Base-by-base conservation (phyloP, 1,140 invertebrate genomes). In the Dreissena rostriformis region DNA sequence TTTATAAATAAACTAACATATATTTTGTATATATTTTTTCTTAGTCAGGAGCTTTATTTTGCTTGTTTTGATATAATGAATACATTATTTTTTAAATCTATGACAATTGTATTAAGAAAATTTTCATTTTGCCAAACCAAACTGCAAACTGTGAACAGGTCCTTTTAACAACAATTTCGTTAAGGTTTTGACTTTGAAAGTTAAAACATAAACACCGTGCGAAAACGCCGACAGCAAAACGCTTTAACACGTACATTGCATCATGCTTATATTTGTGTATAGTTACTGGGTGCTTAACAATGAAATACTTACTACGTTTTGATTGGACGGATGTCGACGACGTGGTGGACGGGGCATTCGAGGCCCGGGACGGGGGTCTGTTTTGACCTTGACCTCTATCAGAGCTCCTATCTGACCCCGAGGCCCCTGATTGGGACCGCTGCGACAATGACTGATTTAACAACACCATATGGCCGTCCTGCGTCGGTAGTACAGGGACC, bases 291-390 rank as follows among this genome's bases (percentile, higher is more conserved):
- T 15, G 52, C 1, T 52, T 17, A n/a, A 22, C 6, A 28, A 28
- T 29, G 57, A 28, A 39, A 26, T 39, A 81, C 80, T 68, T 75
- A 82, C 80, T 49, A 28, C 52, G 53, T 26, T 24, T 68, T 28
- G 68, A 49, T 19, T 72, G 80, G 24, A 52, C 63, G 14, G 80
- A 82, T 28, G 55, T 72, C 49, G 80, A 53, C 28, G 80, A 82
- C 15, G 55, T n/a, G 51, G 80, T 82, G 14, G 80, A 82, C 22
- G 80, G 80, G 11, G 80, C 79, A 24, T 68, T 61, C 4, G 79
- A 82, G 19, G 68, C 51, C 55, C 79, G 79, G 39, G 78, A 72
- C 15, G 68, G 49, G 5, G 77, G 77, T 24, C 67, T 39, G 14
- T 67, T 19, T 17, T 70, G 78, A 28, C 26, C 26, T 14, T 22